phyloP scores from a whole-genome alignment of 2,888 invertebrate genomes.

The Pyrrhia umbra region DNA sequence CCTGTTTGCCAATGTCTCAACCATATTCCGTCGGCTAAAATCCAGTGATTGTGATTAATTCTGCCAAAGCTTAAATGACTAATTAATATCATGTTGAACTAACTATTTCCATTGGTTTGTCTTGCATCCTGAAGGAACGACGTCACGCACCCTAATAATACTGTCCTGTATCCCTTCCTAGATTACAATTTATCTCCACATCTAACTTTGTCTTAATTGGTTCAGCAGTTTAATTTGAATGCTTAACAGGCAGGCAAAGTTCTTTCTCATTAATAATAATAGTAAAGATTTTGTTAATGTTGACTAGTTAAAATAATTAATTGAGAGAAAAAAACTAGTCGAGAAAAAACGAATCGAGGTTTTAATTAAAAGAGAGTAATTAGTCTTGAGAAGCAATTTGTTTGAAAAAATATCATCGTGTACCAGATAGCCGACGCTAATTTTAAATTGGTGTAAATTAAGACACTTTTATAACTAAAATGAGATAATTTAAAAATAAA shows the following conservation, averaged over 20 bases:
- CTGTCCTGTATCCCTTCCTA: too few species aligned
- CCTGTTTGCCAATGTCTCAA: too few species aligned
- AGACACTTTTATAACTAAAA: constrained; percentile 8
- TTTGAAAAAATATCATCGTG: constrained; percentile 23
- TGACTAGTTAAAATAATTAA: constrained; percentile 11
- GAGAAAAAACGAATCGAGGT: constrained; percentile 8
- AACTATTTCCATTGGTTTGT: too few species aligned
- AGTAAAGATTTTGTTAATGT: constrained; percentile 6
- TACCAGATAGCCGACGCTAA: constrained; percentile 9
- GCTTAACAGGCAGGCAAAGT: background rate
- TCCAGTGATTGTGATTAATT: too few species aligned
- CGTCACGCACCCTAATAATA: too few species aligned
- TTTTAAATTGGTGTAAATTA: constrained; percentile 15
- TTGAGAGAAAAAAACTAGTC: constrained; percentile 17
- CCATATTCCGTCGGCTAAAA: too few species aligned
- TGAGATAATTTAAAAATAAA: constrained; percentile 3
- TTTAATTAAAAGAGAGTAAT: constrained; percentile 36
- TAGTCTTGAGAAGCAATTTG: constrained; percentile 29
- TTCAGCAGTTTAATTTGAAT: too few species aligned
- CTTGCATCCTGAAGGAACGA: too few species aligned
- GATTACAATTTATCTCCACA: too few species aligned
- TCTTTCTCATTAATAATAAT: background rate
- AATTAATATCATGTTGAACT: too few species aligned
- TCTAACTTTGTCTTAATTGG: too few species aligned
- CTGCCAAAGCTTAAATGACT: constrained; percentile 10